Evolutionary conservation across 2,797 vertebrate genomes (phyloP), one percentile per base, ranked within the genome.

Genomic region (Ficedula albicollis): DNA sequence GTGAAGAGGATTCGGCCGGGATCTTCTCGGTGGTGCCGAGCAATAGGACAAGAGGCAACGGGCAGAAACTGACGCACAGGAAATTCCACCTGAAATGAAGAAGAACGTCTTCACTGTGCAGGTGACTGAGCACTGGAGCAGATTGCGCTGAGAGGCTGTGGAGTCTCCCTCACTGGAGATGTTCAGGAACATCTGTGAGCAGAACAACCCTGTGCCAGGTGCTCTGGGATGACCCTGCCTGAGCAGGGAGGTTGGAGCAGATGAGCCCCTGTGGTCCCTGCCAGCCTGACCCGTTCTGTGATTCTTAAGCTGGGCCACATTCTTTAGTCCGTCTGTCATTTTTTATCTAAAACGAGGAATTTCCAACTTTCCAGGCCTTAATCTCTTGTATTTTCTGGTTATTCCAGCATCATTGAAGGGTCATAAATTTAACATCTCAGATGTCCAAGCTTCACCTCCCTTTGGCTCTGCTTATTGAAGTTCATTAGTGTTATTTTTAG

Each of bases 71-170:
- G 21, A 77, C 58, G 3, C 15, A 32, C 4, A 12, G 46, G 15
- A 48, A 78, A 1, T 72, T 72, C 30, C 30, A 41, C 11, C 34
- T 52, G 44, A 0, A 52, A 11, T 14, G 15, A 58, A 15, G 29
- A 64, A 52, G 29, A 64, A 51, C 5, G 13, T 8, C 18, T 69
- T 64, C 3, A 12, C 15, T 27, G 15, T 32, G 15, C 10, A 11
- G 18, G 15, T 66, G 21, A 46, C 39, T 0, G 0, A 52, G 15
- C 18, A 32, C 15, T 52, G 66, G 30, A 59, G 3, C 7, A 66
- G 21, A 9, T 32, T 72, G 18, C 18, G 44, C 21, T 0, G 66
- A 52, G 13, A 59, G 7, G 34, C 4, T 32, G 16, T 51, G 30
- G 14, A 46, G 3, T 23, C 29, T 39, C 21, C 5, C 21, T 58